Evolutionary conservation across 2,113 vertebrate genomes (phyloP), one percentile per base, ranked within the genome.

Genomic region (Hyperopisus bebe): DNA sequence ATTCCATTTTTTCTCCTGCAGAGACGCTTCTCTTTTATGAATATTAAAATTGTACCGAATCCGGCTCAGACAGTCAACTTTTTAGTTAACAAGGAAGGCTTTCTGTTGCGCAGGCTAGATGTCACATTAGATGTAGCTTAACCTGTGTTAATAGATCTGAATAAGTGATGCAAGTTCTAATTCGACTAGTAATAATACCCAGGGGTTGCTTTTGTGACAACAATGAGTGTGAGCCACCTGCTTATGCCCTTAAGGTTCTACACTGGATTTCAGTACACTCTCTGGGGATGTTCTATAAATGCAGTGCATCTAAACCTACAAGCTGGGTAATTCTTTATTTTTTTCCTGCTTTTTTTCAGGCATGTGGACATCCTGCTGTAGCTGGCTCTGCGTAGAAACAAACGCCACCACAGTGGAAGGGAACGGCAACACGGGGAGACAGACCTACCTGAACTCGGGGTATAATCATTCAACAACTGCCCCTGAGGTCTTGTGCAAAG

Each of bases 391-490:
- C 88, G 77, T 91, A 90, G 92, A 92, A 50, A 90, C 90, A 88
- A 92, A 90, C 92, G 89, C 90, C 92, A 92, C 91, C 91, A 92
- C 91, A 90, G 93, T 91, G 91, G 93, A 93, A 93, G 93, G 91
- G 90, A 91, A 88, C 91, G 89, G 92, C 91, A 92, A 91, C 89
- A 91, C 93, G 85, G 92, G 92, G 92, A 93, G 90, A 48, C 93
- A 90, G 92, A 92, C 92, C 93, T 93, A 92, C 93, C 91, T 91
- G 66, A 92, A 91, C 91, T 90, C 92, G 89, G 93, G 93, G 66
- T 95, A 95, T 93, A 97, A 95, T 93, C 96, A 95, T 0, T 95
- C 97, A n/a, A 95, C 96, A 89, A 93, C 96, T 0, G 92, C 94
- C 19, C 89, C 94, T 0, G 96, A 97, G 13, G 95, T 96, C 47